Conservation (phyloP, 2,113 vertebrate species). For the Cisticola juncidis region DNA sequence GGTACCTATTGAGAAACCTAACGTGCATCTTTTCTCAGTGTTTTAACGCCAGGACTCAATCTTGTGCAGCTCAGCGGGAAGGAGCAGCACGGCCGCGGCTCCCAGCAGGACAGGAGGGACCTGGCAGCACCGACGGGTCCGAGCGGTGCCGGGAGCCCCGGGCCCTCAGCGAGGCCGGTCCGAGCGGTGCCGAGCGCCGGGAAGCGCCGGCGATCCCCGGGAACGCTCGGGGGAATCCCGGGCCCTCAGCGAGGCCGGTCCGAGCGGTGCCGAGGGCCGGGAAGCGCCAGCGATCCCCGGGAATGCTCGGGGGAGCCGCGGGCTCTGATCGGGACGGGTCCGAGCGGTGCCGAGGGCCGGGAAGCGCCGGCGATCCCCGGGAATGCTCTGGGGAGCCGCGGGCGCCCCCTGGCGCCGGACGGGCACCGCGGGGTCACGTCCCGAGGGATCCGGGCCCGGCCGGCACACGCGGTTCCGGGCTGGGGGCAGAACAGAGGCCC, state of each 20-base stretch:
- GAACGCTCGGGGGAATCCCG: no score
- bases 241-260: no score
- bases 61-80: background rate
- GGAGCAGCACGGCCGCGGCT: background rate
- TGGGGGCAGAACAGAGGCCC: fast-evolving
- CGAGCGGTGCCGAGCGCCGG: fast-evolving
- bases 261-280: no score
- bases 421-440: background rate
- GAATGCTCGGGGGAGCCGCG: no score
- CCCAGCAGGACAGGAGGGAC: fast-evolving
- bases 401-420: background rate
- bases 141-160: background rate
- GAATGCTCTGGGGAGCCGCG: no score
- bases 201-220: background rate
- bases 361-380: no score
- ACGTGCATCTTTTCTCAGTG: background rate
- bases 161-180: background rate
- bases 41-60: background rate
- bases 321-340: background rate
- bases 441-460: fast-evolving
- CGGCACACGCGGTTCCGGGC: fast-evolving
- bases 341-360: no score
- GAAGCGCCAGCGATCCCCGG: no score
- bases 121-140: fast-evolving
- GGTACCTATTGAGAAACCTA: background rate